A percentile compares a stretch with the other conserved stretches of the same genome.
Conservation (phyloP, 2,113 vertebrate species). For the Otocyon megalotis region DNA sequence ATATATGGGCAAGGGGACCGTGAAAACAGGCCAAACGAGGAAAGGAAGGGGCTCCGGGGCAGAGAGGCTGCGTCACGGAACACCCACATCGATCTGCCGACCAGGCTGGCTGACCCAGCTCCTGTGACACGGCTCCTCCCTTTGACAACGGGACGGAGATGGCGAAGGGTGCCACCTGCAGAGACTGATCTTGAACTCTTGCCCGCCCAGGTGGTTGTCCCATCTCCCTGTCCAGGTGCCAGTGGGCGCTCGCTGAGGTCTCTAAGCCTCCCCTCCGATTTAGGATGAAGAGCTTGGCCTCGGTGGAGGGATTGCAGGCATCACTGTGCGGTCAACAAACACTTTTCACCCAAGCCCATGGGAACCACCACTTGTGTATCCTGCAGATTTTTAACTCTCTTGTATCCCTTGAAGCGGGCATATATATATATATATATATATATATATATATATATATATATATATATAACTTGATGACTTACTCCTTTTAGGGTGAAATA, state of each 20-base stretch:
- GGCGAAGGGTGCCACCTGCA: neutral
- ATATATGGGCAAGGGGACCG: neutral
- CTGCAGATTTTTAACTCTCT: constrained; percentile 62
- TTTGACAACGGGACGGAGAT: neutral
- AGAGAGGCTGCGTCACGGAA: neutral
- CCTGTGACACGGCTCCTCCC: neutral
- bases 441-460: constrained; percentile 2
- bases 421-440: neutral
- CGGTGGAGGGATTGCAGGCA: constrained; percentile 67
- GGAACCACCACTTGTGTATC: neutral
- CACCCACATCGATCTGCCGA: neutral
- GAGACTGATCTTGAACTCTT: neutral
- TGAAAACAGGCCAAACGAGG: neutral
- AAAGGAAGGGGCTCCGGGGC: neutral
- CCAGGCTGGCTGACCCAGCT: neutral
- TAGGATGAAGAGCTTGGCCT: constrained; percentile 20
- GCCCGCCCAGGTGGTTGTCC: neutral
- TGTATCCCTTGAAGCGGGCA: neutral
- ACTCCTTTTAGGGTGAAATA: neutral
- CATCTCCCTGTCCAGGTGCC: neutral
- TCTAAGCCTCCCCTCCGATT: constrained; percentile 62
- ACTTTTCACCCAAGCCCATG: neutral
- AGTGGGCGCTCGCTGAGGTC: constrained; percentile 2
- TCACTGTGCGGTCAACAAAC: constrained; percentile 35
- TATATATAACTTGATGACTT: constrained; percentile 24